Conservation (phyloP, 2,113 vertebrate species). For the Regulus satrapa region DNA sequence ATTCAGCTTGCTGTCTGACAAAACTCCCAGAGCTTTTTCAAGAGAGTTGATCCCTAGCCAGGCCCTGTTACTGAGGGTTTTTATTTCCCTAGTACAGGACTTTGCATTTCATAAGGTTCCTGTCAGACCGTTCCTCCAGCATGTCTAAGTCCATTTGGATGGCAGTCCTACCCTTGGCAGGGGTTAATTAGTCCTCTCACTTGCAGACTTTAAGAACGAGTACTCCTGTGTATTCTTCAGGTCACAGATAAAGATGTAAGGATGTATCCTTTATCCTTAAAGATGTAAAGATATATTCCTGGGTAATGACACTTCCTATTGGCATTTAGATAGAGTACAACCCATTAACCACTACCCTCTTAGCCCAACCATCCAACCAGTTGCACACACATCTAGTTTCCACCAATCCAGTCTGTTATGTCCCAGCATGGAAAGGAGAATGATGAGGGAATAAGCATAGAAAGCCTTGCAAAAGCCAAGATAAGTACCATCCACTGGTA, state of each 20-base stretch:
- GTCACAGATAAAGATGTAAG: not conserved
- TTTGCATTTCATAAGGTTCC: not conserved
- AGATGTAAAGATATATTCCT: not conserved
- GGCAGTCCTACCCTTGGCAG: not conserved
- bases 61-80: not conserved
- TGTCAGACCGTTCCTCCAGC: not conserved
- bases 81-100: not conserved
- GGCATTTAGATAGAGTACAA: not conserved
- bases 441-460: not conserved
- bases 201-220: rapidly evolving
- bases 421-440: not conserved
- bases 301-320: not conserved
- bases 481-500: not conserved
- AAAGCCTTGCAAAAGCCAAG: not conserved
- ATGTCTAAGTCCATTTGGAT: not conserved
- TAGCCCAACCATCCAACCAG: not conserved
- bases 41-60: not conserved
- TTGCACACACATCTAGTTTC: not conserved
- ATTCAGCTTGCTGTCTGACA: not conserved
- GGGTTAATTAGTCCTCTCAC: not conserved
- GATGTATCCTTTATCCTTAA: not conserved
- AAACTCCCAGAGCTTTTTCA: not conserved
- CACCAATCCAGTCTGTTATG: not conserved
- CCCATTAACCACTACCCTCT: not conserved
- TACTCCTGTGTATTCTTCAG: not conserved